Evolutionary conservation across 2,888 invertebrate species (phyloP), one percentile per base, ranked within the genome.

Genomic region (Pocota personata): DNA sequence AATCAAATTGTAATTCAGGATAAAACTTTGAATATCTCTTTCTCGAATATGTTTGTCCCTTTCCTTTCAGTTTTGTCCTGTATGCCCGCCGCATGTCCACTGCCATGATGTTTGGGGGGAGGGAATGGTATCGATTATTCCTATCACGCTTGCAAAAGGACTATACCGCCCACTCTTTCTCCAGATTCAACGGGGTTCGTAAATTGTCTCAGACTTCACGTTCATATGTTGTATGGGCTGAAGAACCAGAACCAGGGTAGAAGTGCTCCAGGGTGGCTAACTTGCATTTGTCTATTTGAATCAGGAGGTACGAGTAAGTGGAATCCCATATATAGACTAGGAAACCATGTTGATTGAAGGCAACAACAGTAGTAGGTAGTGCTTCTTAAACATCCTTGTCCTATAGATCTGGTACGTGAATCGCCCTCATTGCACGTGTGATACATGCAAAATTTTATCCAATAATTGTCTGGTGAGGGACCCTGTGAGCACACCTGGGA

Each of bases 1-100:
- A 88, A 88, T 88, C 87, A 87, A 88, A 88, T 88, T 88, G 88
- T 87, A 88, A 88, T 88, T 88, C 88, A 87, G 87, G 88, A 87
- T 87, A 87, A 88, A 87, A 88, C 87, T 87, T 88, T 88, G 87
- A 87, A 88, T 88, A 88, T 86, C 87, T 88, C 77, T 73, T 80
- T 82, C 86, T 82, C 72, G 76, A 55, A 73, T 87, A 78, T 86
- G 77, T 88, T 87, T 84, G 82, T 79, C 72, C 86, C 71, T 73
- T 79, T 72, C 75, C 14, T 57, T 5, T 40, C 5, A 5, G 24
- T 67, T 72, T 67, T 60, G 64, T 82, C 75, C 72, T 64, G 52
- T 80, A 48, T 27, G 75, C 21, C 35, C 46, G 66, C 40, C 55
- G 55, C 55, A 32, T 43, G 77, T 78, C 78, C 67, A 72, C 57